Percentiles rank a stretch among this genome's conserved stretches.
Conservation (phyloP, 2,888 invertebrate genomes). For the Nysson spinosus region DNA sequence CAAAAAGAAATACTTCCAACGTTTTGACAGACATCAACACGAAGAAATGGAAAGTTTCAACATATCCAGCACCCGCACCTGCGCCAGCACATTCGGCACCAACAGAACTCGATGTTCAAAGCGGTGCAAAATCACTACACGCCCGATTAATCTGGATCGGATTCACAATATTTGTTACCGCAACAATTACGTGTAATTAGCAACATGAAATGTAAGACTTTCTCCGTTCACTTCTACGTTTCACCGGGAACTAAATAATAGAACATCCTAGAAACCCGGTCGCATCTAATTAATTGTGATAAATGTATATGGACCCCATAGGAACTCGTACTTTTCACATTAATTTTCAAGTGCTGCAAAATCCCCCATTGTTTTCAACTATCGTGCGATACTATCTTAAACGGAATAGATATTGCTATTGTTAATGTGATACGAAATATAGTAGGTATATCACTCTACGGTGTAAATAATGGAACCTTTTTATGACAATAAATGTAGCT, state of each 20-base stretch:
- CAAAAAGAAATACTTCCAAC: constrained; percentile 48
- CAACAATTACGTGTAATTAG: constrained; percentile 31
- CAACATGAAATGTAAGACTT: constrained; percentile 12
- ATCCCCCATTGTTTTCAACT: neutral
- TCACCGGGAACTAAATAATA: too few relatives aligned
- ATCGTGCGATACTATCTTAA: neutral
- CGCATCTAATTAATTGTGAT: too few relatives aligned
- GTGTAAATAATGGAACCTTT: constrained; percentile 58
- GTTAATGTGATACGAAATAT: constrained; percentile 9
- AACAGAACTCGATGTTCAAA: constrained; percentile 48
- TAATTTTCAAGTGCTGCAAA: neutral
- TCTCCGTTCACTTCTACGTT: too few relatives aligned
- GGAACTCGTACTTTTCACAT: too few relatives aligned
- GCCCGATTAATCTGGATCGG: constrained; percentile 31
- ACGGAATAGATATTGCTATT: constrained; percentile 10
- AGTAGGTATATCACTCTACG: constrained; percentile 18
- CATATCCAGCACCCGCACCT: constrained; percentile 53
- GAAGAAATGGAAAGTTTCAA: constrained; percentile 50
- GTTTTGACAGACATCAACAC: constrained; percentile 26
- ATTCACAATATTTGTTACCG: constrained; percentile 31
- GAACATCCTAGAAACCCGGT: too few relatives aligned
- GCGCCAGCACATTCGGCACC: constrained; percentile 59
- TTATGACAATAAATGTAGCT: constrained; percentile 62
- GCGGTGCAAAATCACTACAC: constrained; percentile 25
- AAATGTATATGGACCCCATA: too few relatives aligned